phyloP scores from a whole-genome alignment of 2,113 vertebrate species.

The Butorides virescens region DNA sequence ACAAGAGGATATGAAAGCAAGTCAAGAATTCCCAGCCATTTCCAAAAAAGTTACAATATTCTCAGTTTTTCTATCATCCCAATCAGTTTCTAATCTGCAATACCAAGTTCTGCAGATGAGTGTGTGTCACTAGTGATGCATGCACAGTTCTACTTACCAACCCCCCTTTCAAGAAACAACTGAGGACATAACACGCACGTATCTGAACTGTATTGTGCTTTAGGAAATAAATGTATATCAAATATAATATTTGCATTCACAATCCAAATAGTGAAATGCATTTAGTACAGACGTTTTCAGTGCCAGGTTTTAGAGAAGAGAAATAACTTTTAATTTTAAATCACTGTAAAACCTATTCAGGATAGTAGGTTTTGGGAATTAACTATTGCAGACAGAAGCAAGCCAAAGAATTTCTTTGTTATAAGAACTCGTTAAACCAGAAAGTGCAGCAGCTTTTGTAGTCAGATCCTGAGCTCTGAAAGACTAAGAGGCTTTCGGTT shows the following conservation, averaged over 20 bases:
- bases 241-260: neutral
- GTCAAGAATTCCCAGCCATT: neutral
- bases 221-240: neutral
- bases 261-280: neutral
- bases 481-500: neutral
- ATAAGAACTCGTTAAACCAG: neutral
- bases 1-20: neutral
- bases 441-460: neutral
- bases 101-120: neutral
- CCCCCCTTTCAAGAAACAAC: neutral
- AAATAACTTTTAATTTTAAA: neutral
- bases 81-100: neutral
- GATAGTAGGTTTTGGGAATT: neutral
- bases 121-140: rapidly evolving
- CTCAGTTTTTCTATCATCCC: neutral
- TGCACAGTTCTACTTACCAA: neutral
- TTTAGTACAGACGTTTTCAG: neutral
- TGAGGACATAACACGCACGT: neutral
- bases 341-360: neutral
- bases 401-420: neutral
- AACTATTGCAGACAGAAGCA: neutral
- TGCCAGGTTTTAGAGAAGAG: neutral
- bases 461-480: neutral
- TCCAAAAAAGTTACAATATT: neutral
- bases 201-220: neutral